Conservation (phyloP, 2,888 invertebrate species). For the Listrodromus nycthemerus region DNA sequence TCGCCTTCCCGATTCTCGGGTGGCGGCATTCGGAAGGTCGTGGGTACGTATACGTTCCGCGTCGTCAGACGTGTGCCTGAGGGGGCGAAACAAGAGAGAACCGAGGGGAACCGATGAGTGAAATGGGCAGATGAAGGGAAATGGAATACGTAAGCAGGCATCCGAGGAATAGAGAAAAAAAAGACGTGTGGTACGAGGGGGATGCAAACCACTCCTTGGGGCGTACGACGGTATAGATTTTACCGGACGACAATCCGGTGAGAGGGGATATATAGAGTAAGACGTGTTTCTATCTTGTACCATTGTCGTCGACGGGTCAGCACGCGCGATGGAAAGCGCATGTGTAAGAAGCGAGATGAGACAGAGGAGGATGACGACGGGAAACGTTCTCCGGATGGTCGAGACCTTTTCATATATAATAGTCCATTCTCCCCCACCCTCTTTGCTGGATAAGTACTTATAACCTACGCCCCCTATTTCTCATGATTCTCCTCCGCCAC, state of each 20-base stretch:
- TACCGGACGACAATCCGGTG: slow-evolving; percentile 16
- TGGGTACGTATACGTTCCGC: slow-evolving; percentile 25
- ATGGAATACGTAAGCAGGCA: slow-evolving; percentile 11
- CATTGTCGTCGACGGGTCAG: slow-evolving; percentile 54
- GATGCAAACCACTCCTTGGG: slow-evolving; percentile 42
- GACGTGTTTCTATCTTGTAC: slow-evolving; percentile 40
- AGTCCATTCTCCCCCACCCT: slow-evolving; percentile 4
- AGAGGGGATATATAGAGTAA: slow-evolving; percentile 4
- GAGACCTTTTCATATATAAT: slow-evolving; percentile 43
- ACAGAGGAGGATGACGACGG: slow-evolving; percentile 28
- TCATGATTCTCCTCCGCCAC: slow-evolving; percentile 20
- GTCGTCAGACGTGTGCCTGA: slow-evolving; percentile 25
- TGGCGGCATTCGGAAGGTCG: slow-evolving; percentile 57
- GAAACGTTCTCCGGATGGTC: slow-evolving; percentile 45
- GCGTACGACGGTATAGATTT: slow-evolving; percentile 28
- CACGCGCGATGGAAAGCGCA: slow-evolving; percentile 56
- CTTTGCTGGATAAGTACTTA: slow-evolving; percentile 47
- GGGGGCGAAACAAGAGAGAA: slow-evolving; percentile 36
- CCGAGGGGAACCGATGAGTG: slow-evolving; percentile 14
- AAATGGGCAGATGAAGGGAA: slow-evolving; percentile 18
- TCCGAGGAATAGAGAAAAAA: slow-evolving; percentile 17
- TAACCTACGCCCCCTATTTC: slow-evolving; percentile 17
- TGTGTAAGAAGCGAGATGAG: slow-evolving; percentile 39
- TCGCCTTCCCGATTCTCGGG: slow-evolving; percentile 43
- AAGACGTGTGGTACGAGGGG: slow-evolving; percentile 38